Conservation (phyloP, 2,797 vertebrate species). For the Gallinago solitaria region DNA sequence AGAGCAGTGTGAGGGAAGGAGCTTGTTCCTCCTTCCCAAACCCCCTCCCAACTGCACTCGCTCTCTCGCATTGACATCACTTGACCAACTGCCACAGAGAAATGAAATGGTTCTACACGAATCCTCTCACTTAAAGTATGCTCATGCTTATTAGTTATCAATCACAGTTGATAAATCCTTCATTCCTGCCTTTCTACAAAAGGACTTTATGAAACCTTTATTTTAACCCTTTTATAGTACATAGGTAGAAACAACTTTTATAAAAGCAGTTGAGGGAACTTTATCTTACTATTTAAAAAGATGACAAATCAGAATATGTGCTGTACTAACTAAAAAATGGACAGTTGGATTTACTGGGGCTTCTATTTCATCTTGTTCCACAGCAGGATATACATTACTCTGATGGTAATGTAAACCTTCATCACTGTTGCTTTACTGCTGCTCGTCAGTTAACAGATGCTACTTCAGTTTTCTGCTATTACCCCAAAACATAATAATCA, state of each 20-base stretch:
- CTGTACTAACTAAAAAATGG: background rate
- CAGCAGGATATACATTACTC: background rate
- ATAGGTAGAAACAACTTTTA: background rate
- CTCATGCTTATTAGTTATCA: constrained; percentile 57
- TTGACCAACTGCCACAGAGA: constrained; percentile 35
- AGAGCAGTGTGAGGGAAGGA: background rate
- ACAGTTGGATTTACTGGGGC: background rate
- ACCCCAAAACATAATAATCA: background rate
- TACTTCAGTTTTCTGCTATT: background rate
- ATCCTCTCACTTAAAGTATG: constrained; percentile 34
- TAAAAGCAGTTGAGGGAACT: background rate
- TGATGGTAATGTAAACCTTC: background rate
- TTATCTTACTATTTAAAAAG: background rate
- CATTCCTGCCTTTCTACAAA: constrained; percentile 46
- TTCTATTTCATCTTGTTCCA: background rate
- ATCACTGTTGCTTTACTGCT: background rate
- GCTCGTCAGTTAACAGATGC: background rate
- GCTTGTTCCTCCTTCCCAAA: background rate
- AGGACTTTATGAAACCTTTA: background rate
- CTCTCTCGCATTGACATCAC: background rate
- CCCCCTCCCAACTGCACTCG: background rate
- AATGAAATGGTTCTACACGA: constrained; percentile 41
- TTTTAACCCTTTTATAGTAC: background rate
- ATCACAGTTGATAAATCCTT: constrained; percentile 22
- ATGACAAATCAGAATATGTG: background rate